Evolutionary conservation across 2,113 vertebrate genomes (phyloP).

Genomic region (Tautogolabrus adspersus): DNA sequence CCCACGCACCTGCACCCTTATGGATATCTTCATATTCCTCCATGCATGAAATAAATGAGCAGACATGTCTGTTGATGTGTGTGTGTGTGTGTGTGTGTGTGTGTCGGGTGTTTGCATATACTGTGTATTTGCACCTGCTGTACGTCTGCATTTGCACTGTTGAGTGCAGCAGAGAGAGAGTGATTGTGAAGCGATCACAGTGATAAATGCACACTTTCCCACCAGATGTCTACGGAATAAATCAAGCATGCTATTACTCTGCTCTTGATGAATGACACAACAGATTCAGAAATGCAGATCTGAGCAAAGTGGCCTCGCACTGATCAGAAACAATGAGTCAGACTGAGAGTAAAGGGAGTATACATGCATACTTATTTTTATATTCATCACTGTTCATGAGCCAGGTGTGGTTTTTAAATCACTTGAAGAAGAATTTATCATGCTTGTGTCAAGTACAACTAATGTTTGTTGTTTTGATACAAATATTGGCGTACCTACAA

Average conservation of each 20-base stretch:
- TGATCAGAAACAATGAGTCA: conserved; percentile 12
- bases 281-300: conserved; percentile 52
- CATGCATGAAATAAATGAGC: conserved; percentile 20
- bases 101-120: background rate
- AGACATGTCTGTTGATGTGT: background rate
- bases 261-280: conserved; percentile 58
- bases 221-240: conserved; percentile 62
- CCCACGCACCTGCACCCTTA: conserved; percentile 30
- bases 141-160: conserved; percentile 16
- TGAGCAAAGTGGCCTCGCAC: conserved; percentile 29
- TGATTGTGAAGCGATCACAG: conserved; percentile 32
- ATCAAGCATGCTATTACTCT: conserved; percentile 50
- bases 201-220: conserved; percentile 62
- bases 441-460: background rate
- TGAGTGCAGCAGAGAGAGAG: conserved; percentile 22
- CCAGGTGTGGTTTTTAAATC: conserved; percentile 25
- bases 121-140: background rate
- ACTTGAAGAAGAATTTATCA: background rate
- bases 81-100: background rate
- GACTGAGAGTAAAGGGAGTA: background rate
- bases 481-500: background rate
- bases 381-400: background rate
- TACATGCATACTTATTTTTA: too few species aligned
- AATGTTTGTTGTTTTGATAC: background rate
- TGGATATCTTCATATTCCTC: background rate